Conservation (phyloP, 1,140 invertebrate species). For the Drosophila albomicans region DNA sequence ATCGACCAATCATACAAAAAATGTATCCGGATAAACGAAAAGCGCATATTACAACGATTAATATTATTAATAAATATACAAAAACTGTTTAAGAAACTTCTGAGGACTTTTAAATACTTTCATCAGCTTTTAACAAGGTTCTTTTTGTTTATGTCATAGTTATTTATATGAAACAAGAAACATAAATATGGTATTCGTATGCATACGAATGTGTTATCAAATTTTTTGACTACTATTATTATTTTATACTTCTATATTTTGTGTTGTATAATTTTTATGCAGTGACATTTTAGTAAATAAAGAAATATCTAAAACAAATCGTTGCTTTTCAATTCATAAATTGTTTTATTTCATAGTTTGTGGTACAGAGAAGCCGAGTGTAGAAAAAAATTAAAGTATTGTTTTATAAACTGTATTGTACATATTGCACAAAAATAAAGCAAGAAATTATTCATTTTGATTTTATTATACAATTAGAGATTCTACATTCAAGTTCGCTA, state of each 20-base stretch:
- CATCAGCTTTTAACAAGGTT: constrained; percentile 43
- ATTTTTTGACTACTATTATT: constrained; percentile 70
- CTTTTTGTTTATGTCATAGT: constrained; percentile 57
- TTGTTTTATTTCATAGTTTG: constrained; percentile 22
- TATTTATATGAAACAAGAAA: constrained; percentile 58
- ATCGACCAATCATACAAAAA: constrained; percentile 59
- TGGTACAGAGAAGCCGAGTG: constrained; percentile 57
- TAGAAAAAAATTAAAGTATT: constrained; percentile 45
- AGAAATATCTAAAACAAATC: constrained; percentile 53
- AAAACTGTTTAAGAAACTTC: constrained; percentile 33
- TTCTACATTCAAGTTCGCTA: neutral
- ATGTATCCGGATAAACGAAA: constrained; percentile 80
- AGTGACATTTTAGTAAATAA: constrained; percentile 79
- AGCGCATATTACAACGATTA: constrained; percentile 75
- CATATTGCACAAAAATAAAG: constrained; percentile 41
- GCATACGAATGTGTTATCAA: constrained; percentile 76
- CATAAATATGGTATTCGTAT: constrained; percentile 62
- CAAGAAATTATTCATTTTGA: constrained; percentile 15
- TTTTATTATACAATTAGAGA: constrained; percentile 14
- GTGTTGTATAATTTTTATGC: constrained; percentile 81
- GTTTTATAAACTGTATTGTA: neutral
- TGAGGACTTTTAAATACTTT: constrained; percentile 41
- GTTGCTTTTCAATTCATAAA: constrained; percentile 8
- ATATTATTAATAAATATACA: constrained; percentile 46
- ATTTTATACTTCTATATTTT: constrained; percentile 74